Percentiles rank a stretch among this genome's conserved stretches.
phyloP scores from a whole-genome alignment of 2,888 invertebrate species.

The Archaeoteleia sp. region DNA sequence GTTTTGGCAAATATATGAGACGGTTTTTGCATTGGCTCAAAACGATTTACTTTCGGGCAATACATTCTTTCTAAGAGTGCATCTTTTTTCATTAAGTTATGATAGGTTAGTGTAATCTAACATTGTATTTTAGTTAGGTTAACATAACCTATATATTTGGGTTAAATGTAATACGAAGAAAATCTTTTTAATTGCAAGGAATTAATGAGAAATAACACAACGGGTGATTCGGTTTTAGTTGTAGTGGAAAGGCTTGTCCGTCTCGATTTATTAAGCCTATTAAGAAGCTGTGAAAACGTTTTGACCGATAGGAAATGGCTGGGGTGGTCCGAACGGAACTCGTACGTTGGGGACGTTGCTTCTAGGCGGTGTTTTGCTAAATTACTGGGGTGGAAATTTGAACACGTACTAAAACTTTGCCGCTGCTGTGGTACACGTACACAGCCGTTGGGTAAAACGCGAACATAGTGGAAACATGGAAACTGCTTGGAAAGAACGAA shows the following conservation, averaged over 20 bases:
- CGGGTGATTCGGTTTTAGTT: slow-evolving; percentile 11
- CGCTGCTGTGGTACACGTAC: slow-evolving; percentile 17
- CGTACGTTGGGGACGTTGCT: slow-evolving; percentile 53
- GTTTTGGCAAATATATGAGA: too few relatives aligned
- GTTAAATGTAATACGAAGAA: too few relatives aligned
- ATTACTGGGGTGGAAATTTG: slow-evolving; percentile 56
- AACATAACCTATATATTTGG: too few relatives aligned
- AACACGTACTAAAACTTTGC: slow-evolving; percentile 53
- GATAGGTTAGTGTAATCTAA: too few relatives aligned
- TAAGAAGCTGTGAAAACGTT: slow-evolving; percentile 61
- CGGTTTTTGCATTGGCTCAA: too few relatives aligned
- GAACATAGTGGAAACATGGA: slow-evolving; percentile 20
- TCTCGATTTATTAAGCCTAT: slow-evolving; percentile 59
- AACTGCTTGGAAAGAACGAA: slow-evolving; percentile 20
- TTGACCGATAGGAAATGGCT: slow-evolving; percentile 63
- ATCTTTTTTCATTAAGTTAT: too few relatives aligned
- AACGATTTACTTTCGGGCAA: too few relatives aligned
- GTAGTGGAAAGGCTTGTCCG: slow-evolving; percentile 28
- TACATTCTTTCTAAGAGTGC: too few relatives aligned
- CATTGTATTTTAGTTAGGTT: too few relatives aligned
- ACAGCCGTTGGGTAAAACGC: slow-evolving; percentile 12
- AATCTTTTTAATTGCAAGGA: neutral
- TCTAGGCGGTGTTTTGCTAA: slow-evolving; percentile 54
- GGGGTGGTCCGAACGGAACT: slow-evolving; percentile 56
- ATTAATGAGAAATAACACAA: slow-evolving; percentile 18